Evolutionary conservation across 37 sponge, comb jelly and placozoan genomes (phyloP), one percentile per base, ranked within the genome.

Genomic region (Diacarnus erythraeanus): DNA sequence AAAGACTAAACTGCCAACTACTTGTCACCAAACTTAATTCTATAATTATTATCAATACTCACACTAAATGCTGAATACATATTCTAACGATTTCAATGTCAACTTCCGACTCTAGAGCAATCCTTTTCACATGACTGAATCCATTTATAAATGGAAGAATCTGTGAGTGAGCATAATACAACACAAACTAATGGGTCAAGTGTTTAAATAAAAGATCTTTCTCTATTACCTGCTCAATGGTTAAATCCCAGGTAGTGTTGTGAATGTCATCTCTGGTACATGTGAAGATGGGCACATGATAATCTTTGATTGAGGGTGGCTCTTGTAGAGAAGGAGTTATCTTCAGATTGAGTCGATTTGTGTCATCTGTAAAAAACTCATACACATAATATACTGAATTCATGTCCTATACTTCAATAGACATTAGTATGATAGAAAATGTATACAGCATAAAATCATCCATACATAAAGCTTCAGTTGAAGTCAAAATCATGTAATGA

Each of bases 11-110:
- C n/a, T n/a, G n/a, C n/a, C n/a, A n/a, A n/a, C n/a, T n/a, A n/a
- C n/a, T n/a, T n/a, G n/a, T n/a, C n/a, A n/a, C n/a, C n/a, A n/a
- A n/a, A n/a, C n/a, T n/a, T n/a, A n/a, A n/a, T n/a, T n/a, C n/a
- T n/a, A n/a, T n/a, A n/a, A n/a, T 15, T 47, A 47, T 47, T 69
- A 65, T 41, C 44, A 26, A 1, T 23, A 78, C 94, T 89, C 63
- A 94, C 94, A 90, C 78, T 33, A 94, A 61, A 42, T 94, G 91
- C 58, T 94, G 94, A 3, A 94, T 61, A 34, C 87, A 90, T 27
- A 79, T 74, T 59, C 69, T 83, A 40, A 94, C 94, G 29, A 87
- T 74, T 9, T 72, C 80, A 17, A 77, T 75, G 77, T 84, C 78
- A 33, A 94, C 90, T 31, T 87, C 85, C 38, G 94, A 83, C 64